Conservation (phyloP, 2,113 vertebrate genomes). For the Octodon degus region DNA sequence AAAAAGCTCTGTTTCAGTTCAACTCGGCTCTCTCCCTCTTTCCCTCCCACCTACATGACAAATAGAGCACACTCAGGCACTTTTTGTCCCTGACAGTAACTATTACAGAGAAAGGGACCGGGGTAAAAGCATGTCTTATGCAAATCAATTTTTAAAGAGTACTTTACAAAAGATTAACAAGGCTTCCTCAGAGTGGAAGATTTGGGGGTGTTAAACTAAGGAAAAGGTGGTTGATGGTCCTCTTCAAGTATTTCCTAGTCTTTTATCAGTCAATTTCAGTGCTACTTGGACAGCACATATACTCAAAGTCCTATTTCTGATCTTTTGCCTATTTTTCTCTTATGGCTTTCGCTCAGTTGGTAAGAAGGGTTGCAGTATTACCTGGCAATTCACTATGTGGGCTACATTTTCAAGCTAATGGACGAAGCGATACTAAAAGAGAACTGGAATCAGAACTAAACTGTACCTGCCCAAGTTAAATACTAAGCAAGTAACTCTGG, state of each 20-base stretch:
- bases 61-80: slow-evolving; percentile 75
- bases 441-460: not conserved
- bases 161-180: slow-evolving; percentile 60
- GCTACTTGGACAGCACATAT: not conserved
- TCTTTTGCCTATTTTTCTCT: not conserved
- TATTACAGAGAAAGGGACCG: slow-evolving; percentile 47
- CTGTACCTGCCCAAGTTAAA: not conserved
- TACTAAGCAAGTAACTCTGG: not conserved
- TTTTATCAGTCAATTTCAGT: not conserved
- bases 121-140: slow-evolving; percentile 60
- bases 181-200: not conserved
- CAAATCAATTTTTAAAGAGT: slow-evolving; percentile 67
- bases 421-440: not conserved
- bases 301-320: not conserved
- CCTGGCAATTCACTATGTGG: not conserved
- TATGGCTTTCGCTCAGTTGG: not conserved
- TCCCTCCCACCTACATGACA: slow-evolving; percentile 78
- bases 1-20: slow-evolving; percentile 73
- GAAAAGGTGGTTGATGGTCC: not conserved
- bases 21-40: slow-evolving; percentile 50
- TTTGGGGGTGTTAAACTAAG: not conserved
- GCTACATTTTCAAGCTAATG: not conserved
- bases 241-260: not conserved
- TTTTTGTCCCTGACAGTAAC: slow-evolving; percentile 74
- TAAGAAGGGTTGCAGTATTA: not conserved